Evolutionary conservation across 2,888 invertebrate species (phyloP), one percentile per base, ranked within the genome.

Genomic region (Monochamus alternatus): DNA sequence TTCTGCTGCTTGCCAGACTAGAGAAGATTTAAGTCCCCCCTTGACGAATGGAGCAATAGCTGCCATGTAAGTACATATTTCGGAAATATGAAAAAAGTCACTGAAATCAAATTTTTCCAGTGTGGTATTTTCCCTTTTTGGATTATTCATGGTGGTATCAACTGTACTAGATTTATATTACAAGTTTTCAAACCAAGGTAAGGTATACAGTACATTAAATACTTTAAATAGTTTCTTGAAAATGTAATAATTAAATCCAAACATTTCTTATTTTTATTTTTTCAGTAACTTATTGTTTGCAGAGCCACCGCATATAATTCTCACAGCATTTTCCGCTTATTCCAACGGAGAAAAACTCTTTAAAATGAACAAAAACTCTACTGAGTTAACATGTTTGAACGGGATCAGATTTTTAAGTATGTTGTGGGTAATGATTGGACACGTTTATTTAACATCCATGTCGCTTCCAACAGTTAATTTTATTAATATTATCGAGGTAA

Each of bases 341-440:
- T 77, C 73, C 43, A 83, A 83, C 74, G 75, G 79, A 31, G 65
- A 55, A 9, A 83, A 82, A 72, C 60, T 83, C 3, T 75, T 83
- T 32, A 71, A 65, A 8, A 67, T 68, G 1, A 78, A 81, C n/a
- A 77, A 81, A 52, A 73, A 73, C 30, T 60, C 73, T 2, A 38
- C 32, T 9, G 73, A 73, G 9, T 63, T 83, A 22, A 75, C 77
- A 3, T 82, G 83, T 66, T 59, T 83, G 10, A 76, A 81, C 69
- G 83, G 83, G 22, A 51, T 83, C 3, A 78, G 74, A 77, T 78
- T 80, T 44, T 59, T 83, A 2, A 81, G 81, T 67, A 83, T 83
- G 81, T 63, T 90, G 78, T 91, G 91, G 91, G 88, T 91, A 22
- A 84, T 91, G 1, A 81, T 89, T 0, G 90, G 89, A 0, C 91